Percentiles rank a stretch among this genome's conserved stretches.
Evolutionary conservation across 2,113 vertebrate genomes (phyloP).

Genomic region (Chrysemys picta): DNA sequence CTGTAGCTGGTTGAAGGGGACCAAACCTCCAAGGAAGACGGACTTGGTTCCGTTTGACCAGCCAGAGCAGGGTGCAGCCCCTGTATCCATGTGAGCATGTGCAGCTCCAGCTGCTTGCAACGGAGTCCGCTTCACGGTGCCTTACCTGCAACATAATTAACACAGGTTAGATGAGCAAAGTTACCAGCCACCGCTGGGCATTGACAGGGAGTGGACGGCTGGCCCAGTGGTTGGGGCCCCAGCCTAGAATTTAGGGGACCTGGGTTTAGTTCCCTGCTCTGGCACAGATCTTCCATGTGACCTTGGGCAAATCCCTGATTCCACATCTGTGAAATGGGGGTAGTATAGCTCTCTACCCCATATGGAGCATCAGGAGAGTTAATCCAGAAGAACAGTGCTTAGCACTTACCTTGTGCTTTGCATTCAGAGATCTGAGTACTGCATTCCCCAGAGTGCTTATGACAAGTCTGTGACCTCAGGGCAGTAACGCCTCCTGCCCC

Average conservation of each 20-base stretch:
- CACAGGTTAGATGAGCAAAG: background rate
- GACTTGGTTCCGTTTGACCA: slow-evolving; percentile 99
- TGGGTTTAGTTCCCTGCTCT: background rate
- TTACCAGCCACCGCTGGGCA: rapidly evolving
- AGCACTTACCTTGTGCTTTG: background rate
- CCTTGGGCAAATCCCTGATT: background rate
- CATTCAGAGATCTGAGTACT: background rate
- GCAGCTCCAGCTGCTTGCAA: background rate
- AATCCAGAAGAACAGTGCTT: background rate
- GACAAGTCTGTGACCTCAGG: background rate
- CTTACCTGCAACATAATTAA: slow-evolving; percentile 65
- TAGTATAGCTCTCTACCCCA: background rate
- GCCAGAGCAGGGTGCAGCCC: slow-evolving; percentile 91
- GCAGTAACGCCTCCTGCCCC: background rate
- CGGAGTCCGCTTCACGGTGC: rapidly evolving
- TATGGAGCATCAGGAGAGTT: background rate
- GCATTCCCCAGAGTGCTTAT: background rate
- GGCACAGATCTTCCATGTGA: background rate
- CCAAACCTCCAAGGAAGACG: slow-evolving; percentile 99
- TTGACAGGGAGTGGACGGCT: background rate
- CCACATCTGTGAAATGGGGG: background rate
- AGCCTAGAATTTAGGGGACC: background rate
- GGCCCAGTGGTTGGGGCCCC: rapidly evolving
- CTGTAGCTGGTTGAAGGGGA: slow-evolving; percentile 99
- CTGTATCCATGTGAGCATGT: background rate